Conservation (phyloP, 2,797 vertebrate species). For the Mus caroli region DNA sequence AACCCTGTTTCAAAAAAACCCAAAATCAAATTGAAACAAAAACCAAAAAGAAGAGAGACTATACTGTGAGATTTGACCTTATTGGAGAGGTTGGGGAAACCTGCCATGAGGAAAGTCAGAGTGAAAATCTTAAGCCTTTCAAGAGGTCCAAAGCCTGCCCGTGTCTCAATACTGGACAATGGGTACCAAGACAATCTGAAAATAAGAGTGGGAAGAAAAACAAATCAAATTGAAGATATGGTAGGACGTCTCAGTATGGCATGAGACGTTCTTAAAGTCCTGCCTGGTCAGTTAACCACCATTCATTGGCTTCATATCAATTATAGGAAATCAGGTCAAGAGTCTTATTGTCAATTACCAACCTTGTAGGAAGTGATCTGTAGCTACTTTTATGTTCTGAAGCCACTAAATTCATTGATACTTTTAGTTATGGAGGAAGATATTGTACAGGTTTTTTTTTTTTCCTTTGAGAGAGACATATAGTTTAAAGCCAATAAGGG, state of each 20-base stretch:
- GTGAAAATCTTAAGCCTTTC: constrained; percentile 22
- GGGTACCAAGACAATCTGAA: constrained; percentile 37
- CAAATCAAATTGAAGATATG: constrained; percentile 51
- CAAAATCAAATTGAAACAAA: not conserved
- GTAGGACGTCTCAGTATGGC: not conserved
- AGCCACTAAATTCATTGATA: constrained; percentile 14
- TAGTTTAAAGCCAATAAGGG: constrained; percentile 26
- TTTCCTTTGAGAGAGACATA: not conserved
- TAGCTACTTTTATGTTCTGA: not conserved
- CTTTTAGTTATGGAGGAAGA: constrained; percentile 21
- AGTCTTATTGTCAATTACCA: constrained; percentile 62
- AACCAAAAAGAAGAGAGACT: not conserved
- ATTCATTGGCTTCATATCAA: constrained; percentile 36
- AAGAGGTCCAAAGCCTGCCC: not conserved
- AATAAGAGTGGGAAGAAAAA: constrained; percentile 65
- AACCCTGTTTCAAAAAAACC: not conserved
- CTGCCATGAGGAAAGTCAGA: not conserved
- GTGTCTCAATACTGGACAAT: constrained; percentile 48
- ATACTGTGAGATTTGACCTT: not conserved
- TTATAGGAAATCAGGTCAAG: constrained; percentile 24
- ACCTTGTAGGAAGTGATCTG: constrained; percentile 56
- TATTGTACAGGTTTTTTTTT: constrained; percentile 9
- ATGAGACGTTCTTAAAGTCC: not conserved
- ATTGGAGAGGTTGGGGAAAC: not conserved
- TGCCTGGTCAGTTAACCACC: constrained; percentile 54